Conservation (phyloP, 2,797 vertebrate species). For the Coracias cyanogaster region DNA sequence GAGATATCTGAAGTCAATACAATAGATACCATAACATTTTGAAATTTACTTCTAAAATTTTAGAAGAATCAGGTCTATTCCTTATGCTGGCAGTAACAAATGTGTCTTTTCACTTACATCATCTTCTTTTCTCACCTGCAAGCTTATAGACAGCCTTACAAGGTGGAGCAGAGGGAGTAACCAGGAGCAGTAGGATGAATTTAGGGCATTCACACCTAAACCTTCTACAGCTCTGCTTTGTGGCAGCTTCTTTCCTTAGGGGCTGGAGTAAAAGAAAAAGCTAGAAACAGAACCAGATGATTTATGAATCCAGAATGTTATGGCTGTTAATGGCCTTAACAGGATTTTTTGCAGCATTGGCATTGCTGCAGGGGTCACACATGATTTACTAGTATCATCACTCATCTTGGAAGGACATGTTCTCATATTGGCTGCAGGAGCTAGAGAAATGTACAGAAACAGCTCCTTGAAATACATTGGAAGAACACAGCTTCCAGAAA, state of each 20-base stretch:
- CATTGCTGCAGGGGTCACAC: neutral
- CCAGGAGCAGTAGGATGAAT: neutral
- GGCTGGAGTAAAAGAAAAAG: neutral
- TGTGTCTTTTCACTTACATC: neutral
- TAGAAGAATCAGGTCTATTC: neutral
- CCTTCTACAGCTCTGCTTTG: neutral
- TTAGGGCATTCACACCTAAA: neutral
- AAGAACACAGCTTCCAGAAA: neutral
- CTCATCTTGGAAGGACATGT: neutral
- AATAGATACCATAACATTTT: neutral
- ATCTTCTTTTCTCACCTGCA: neutral
- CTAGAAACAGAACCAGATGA: neutral
- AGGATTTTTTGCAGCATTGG: neutral
- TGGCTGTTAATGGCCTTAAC: neutral
- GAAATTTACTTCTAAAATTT: neutral
- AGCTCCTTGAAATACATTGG: neutral
- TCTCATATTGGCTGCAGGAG: neutral
- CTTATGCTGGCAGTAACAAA: neutral
- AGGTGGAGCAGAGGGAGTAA: neutral
- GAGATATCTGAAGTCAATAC: neutral
- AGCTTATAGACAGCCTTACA: neutral
- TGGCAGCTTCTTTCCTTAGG: neutral
- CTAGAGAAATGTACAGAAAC: neutral
- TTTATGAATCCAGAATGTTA: slow-evolving; percentile 27
- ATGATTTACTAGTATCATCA: neutral